Percentiles rank a stretch among this genome's conserved stretches.
Evolutionary conservation across 2,888 invertebrate genomes (phyloP).

Genomic region (Digitonthophagus gazella): DNA sequence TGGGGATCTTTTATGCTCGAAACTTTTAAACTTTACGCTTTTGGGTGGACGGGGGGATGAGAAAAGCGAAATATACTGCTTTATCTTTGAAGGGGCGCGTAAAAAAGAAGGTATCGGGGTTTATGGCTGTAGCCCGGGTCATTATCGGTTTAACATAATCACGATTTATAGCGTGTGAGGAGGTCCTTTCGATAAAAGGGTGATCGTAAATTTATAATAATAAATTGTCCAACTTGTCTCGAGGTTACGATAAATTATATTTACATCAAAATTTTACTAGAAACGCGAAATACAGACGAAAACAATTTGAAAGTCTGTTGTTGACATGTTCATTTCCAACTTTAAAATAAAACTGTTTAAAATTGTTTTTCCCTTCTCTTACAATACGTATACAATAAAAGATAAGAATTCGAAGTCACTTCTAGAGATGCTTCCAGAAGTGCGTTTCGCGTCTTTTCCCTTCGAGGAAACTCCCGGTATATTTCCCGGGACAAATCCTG

Average conservation of each 20-base stretch:
- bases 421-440: not conserved
- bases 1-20: not conserved
- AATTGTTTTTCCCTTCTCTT: too few species aligned
- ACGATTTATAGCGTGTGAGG: not conserved
- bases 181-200: not conserved
- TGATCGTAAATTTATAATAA: not conserved
- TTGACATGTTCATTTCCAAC: too few species aligned
- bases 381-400: slow-evolving; percentile 20
- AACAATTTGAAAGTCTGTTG: too few species aligned
- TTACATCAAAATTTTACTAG: not conserved
- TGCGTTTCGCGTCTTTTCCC: slow-evolving; percentile 3
- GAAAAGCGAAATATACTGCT: not conserved
- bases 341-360: too few species aligned
- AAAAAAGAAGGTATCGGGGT: not conserved
- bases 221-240: not conserved
- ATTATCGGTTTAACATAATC: not conserved
- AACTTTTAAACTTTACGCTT: not conserved
- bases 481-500: slow-evolving; percentile 9
- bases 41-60: not conserved
- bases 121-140: not conserved
- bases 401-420: not conserved
- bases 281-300: too few species aligned
- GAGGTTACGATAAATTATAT: not conserved
- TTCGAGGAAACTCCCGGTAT: not conserved
- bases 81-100: not conserved